A percentile compares a stretch with the other conserved stretches of the same genome.
phyloP scores from a whole-genome alignment of 2,113 vertebrate species.

The Rattus rattus region DNA sequence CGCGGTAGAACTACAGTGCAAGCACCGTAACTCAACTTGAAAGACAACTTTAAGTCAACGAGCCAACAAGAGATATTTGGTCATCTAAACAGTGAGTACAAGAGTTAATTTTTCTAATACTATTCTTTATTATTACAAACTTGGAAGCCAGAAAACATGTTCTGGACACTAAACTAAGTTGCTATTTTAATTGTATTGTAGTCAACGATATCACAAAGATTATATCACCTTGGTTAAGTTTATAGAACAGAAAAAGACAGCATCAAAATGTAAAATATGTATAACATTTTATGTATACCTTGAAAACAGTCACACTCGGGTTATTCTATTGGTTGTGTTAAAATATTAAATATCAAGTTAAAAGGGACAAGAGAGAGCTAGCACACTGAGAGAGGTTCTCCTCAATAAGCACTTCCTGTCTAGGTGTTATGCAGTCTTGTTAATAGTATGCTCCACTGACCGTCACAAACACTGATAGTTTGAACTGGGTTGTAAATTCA shows the following conservation, averaged over 20 bases:
- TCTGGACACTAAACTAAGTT: conserved; percentile 26
- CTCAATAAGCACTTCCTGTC: neutral
- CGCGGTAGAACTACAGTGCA: neutral
- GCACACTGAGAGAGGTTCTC: conserved; percentile 7
- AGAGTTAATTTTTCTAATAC: neutral
- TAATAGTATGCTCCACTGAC: neutral
- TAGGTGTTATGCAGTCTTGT: neutral
- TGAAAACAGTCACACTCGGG: neutral
- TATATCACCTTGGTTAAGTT: neutral
- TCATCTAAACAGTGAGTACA: conserved; percentile 46
- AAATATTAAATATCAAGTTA: conserved; percentile 1
- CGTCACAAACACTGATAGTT: neutral
- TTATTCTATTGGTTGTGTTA: neutral
- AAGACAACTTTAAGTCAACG: conserved; percentile 37
- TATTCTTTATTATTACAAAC: neutral
- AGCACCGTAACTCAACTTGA: neutral
- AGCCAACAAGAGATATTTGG: neutral
- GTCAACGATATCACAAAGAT: neutral
- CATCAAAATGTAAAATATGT: conserved; percentile 20
- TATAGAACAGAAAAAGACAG: neutral
- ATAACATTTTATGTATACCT: neutral
- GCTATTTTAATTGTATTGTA: conserved; percentile 5
- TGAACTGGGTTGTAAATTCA: neutral
- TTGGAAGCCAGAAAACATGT: neutral
- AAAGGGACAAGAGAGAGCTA: neutral